Percentiles rank a stretch among this genome's conserved stretches.
phyloP scores from a whole-genome alignment of 2,888 invertebrate species.

The Vannuccia rotundouncinata region DNA sequence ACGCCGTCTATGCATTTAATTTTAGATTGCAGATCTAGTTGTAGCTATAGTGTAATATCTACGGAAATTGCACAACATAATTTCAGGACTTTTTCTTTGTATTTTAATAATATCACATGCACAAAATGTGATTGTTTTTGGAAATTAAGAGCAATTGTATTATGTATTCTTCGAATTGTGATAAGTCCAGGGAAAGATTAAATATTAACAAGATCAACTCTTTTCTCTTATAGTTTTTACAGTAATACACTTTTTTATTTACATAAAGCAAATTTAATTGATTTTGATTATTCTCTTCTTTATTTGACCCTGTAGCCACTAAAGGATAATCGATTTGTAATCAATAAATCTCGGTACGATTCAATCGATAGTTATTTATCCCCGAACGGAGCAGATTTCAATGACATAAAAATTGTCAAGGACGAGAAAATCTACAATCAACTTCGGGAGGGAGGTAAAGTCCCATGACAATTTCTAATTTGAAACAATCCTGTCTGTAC shows the following conservation, averaged over 20 bases:
- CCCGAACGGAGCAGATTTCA: slow-evolving; percentile 77
- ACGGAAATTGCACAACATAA: too few species aligned
- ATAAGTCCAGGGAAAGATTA: not conserved
- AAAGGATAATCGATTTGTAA: slow-evolving; percentile 49
- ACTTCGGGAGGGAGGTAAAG: slow-evolving; percentile 67
- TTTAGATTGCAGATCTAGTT: too few species aligned
- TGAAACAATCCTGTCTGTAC: too few species aligned
- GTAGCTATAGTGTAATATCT: too few species aligned
- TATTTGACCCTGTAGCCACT: slow-evolving; percentile 53
- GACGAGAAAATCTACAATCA: slow-evolving; percentile 75
- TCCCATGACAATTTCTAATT: too few species aligned
- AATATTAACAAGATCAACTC: not conserved
- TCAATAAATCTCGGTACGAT: slow-evolving; percentile 83
- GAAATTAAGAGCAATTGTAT: too few species aligned
- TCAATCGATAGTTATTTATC: slow-evolving; percentile 94
- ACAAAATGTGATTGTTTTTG: too few species aligned
- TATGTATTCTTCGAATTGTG: too few species aligned
- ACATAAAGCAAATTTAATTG: not conserved
- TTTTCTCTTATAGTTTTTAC: slow-evolving; percentile 1
- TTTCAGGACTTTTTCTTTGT: too few species aligned
- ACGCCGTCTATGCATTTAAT: too few species aligned
- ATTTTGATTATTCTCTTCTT: not conserved
- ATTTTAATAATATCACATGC: too few species aligned
- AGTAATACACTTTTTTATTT: not conserved
- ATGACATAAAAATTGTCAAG: slow-evolving; percentile 82